These are phyloP conservation scores for Odontesthes bonariensis DNA, from an alignment of 2,113 vertebrate species.

Conservation along the genomic window DNA sequence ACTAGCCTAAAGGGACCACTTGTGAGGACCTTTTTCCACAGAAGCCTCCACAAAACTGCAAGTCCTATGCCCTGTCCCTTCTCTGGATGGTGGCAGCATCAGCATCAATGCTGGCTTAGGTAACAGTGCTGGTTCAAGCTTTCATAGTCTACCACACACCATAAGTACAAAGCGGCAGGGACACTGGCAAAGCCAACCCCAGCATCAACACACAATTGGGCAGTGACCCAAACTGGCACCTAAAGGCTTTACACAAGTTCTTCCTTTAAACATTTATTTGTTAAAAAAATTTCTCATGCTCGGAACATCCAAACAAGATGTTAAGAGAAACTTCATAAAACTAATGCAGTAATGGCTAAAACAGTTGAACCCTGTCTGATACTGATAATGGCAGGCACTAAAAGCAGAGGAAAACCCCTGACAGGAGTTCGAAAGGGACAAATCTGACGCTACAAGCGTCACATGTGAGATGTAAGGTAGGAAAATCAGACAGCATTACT, in stretches of 20 bases:
- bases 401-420: slow-evolving; percentile 57
- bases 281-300: slow-evolving; percentile 32
- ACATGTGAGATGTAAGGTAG: slow-evolving; percentile 69
- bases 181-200: slow-evolving; percentile 70
- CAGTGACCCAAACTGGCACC: slow-evolving; percentile 71
- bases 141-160: slow-evolving; percentile 51
- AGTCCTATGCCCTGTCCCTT: slow-evolving; percentile 63
- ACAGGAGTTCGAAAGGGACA: slow-evolving; percentile 73
- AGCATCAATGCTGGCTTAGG: slow-evolving; percentile 31
- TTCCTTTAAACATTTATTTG: slow-evolving; percentile 50
- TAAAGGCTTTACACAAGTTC: slow-evolving; percentile 29
- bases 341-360: slow-evolving; percentile 40
- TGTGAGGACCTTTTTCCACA: slow-evolving; percentile 42
- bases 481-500: slow-evolving; percentile 75
- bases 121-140: slow-evolving; percentile 51
- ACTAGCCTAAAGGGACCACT: slow-evolving; percentile 59
- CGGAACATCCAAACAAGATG: slow-evolving; percentile 27
- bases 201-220: slow-evolving; percentile 64
- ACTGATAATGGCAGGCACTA: slow-evolving; percentile 41
- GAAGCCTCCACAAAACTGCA: slow-evolving; percentile 55
- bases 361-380: slow-evolving; percentile 34
- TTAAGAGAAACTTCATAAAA: slow-evolving; percentile 12
- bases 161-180: slow-evolving; percentile 72
- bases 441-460: slow-evolving; percentile 64
- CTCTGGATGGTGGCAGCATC: slow-evolving; percentile 54